Base-by-base conservation (phyloP, 2,888 invertebrate genomes). In the Neoitamus cyanurus region DNA sequence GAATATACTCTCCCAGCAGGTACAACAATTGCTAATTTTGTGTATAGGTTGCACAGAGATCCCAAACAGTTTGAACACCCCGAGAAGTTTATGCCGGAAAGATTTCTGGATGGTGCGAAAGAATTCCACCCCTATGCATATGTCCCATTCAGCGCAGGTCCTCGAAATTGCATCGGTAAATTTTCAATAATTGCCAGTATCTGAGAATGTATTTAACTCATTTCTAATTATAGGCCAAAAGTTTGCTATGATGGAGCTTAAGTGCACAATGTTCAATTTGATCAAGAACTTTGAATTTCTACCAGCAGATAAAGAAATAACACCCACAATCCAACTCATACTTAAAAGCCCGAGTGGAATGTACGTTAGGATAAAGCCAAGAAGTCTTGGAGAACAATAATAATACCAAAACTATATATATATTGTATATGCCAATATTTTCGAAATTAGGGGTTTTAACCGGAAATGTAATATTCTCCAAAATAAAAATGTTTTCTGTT, bases 1-100 rank as follows among this genome's bases (percentile, higher is more conserved):
- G 87, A 89, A 7, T 2, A 88, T 1, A 87, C 86, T 0, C 88
- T 93, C 31, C 93, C 93, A 0, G 91, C 91, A 86, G 92, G 90
- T 1, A 89, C 90, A 0, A 89, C 88, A 7, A 85, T 92, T 0
- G 88, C 87, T 25, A 88, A 92, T 37, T 89, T 91, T 15, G 87
- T 92, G 30, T 92, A 92, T 86, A 90, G 92, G 84, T 88, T 92
- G 48, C 92, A 93, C 87, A 91, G 92, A 31, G 90, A 92, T 88
- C 91, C 92, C 0, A 88, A 89, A 1, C 88, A 91, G 37, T 93
- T 92, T 88, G 91, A 92, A 4, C 88, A 93, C 72, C 92, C 93
- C 0, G 89, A 90, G 25, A 88, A 88, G 84, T 91, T 91, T 77
- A 87, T 89, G 86, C 91, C 91, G 1, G 89, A 90, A 48, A 87